Evolutionary conservation across 2,113 vertebrate species (phyloP).

Genomic region (Hystrix cristata): DNA sequence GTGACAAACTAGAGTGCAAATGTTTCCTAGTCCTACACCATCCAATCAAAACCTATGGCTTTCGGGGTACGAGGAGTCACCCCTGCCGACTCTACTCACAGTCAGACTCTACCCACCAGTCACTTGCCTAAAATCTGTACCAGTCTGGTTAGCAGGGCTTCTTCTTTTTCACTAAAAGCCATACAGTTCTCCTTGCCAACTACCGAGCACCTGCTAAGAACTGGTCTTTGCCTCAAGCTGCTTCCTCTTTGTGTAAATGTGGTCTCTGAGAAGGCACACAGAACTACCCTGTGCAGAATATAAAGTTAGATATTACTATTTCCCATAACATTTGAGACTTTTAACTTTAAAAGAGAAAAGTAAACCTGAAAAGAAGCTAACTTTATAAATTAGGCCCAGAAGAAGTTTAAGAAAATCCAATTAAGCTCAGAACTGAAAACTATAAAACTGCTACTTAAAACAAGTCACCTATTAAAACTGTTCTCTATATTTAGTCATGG

Average conservation of each 20-base stretch:
- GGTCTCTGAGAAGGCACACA: background rate
- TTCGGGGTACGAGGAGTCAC: background rate
- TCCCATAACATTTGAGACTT: background rate
- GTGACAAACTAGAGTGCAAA: background rate
- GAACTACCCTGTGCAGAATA: background rate
- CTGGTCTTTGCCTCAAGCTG: background rate
- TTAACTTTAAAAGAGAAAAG: background rate
- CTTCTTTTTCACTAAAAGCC: background rate
- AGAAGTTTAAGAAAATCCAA: conserved; percentile 29
- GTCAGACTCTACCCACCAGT: background rate
- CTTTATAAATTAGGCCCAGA: background rate
- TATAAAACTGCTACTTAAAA: background rate
- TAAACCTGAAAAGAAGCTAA: background rate
- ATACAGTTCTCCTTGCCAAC: background rate
- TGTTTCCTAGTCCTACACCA: background rate
- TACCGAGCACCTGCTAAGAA: background rate
- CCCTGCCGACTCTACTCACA: background rate
- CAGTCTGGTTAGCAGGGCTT: background rate
- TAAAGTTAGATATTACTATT: background rate
- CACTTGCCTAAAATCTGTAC: background rate
- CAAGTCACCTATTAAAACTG: background rate
- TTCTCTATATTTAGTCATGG: background rate
- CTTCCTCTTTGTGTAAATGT: background rate
- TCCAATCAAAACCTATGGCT: background rate
- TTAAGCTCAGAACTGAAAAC: conserved; percentile 45